A percentile compares a stretch with the other conserved stretches of the same genome.
Evolutionary conservation across 2,888 invertebrate species (phyloP).

Genomic region (Vanessa cardui): DNA sequence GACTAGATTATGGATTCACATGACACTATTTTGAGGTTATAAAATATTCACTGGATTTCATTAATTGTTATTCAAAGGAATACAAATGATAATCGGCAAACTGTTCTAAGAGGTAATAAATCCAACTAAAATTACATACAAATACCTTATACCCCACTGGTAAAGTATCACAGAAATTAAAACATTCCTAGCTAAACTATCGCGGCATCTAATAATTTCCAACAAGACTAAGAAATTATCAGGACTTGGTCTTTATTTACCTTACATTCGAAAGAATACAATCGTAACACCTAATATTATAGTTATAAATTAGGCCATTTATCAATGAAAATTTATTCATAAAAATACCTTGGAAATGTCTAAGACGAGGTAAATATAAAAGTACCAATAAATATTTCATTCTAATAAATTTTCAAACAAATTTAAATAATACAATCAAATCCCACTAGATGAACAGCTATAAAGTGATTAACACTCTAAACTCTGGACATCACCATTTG

Average conservation of each 20-base stretch:
- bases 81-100: conserved; percentile 39
- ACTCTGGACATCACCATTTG: conserved; percentile 65
- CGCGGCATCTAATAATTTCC: conserved; percentile 62
- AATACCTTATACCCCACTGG: conserved; percentile 78
- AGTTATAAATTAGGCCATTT: conserved; percentile 18
- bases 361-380: conserved; percentile 37
- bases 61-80: conserved; percentile 23
- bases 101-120: conserved; percentile 39
- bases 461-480: conserved; percentile 45
- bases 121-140: conserved; percentile 60
- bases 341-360: conserved; percentile 39
- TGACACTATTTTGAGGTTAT: conserved; percentile 7
- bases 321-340: conserved; percentile 16
- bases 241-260: conserved; percentile 64
- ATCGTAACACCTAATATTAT: conserved; percentile 4
- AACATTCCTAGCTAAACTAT: conserved; percentile 79
- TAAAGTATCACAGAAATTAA: conserved; percentile 83
- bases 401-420: conserved; percentile 35
- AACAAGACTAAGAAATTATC: conserved; percentile 60
- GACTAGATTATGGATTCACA: conserved; percentile 35
- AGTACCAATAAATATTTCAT: conserved; percentile 34
- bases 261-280: conserved; percentile 31
- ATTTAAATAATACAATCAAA: conserved; percentile 35
- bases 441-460: conserved; percentile 17
- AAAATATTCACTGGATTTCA: background rate